Conservation (phyloP, 2,797 vertebrate genomes). For the Parauchenoglanis punctatus region DNA sequence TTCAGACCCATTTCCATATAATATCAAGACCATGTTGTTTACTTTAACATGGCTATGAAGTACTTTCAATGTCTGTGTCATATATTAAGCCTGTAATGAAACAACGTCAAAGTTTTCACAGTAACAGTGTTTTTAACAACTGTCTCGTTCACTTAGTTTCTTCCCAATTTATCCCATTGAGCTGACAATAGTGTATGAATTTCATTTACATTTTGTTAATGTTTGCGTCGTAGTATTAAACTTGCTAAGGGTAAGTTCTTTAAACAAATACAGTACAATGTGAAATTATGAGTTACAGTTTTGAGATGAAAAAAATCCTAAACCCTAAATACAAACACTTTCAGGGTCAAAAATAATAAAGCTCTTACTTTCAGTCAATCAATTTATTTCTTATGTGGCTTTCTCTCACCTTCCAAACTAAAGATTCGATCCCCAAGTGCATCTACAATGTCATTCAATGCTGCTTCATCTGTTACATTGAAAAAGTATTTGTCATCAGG, state of each 20-base stretch:
- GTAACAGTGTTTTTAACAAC: neutral
- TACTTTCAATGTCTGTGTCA: neutral
- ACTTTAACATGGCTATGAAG: neutral
- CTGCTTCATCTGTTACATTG: slow-evolving; percentile 93
- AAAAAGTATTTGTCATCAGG: slow-evolving; percentile 94
- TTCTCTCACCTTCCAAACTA: slow-evolving; percentile 87
- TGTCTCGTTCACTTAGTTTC: neutral
- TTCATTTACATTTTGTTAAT: neutral
- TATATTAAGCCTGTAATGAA: neutral
- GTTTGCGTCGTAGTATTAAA: neutral
- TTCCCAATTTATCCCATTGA: neutral
- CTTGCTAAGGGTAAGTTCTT: neutral
- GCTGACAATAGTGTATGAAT: neutral
- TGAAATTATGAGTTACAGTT: neutral
- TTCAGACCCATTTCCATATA: neutral
- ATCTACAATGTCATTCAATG: slow-evolving; percentile 93
- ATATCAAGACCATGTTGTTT: neutral
- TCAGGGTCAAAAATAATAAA: neutral
- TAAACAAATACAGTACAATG: neutral
- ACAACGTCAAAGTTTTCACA: neutral
- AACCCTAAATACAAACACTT: neutral
- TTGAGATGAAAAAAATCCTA: neutral
- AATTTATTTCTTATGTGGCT: neutral
- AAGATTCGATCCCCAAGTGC: slow-evolving; percentile 93
- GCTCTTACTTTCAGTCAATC: neutral